Base-by-base conservation (phyloP, 2,113 vertebrate species). In the Accipiter cooperii region DNA sequence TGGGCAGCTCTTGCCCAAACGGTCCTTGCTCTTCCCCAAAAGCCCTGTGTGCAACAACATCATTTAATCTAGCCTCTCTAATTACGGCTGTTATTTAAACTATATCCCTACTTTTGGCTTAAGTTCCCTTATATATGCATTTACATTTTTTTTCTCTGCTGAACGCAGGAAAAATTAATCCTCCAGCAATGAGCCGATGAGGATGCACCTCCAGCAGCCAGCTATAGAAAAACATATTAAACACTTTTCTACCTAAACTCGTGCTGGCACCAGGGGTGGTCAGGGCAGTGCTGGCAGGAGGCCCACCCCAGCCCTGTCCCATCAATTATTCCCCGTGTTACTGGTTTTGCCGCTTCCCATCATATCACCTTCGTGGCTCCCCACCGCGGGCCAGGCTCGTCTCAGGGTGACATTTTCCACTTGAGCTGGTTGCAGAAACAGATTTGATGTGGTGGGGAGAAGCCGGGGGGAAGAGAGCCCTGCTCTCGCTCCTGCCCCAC, bases 371-470 rank as follows among this genome's bases (percentile, higher is more conserved):
- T 61, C 20, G 3, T 5, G 38, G 38, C 60, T 60, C 3, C 42
- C 58, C 16, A 13, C 28, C 4, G 3, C 1, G 14, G 42, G 20
- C 13, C 4, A 1, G n/a, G 42, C 42, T 11, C 2, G 2, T 66
- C 77, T 46, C 9, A 0, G 25, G 28, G 36, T 24, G 2, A 18
- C 3, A 1, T 29, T 51, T 88, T 55, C 76, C 85, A 55, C 61
- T 40, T 4, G 26, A 83, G 66, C 21, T 47, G 63, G 40, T 34
- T 22, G 36, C 49, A 55, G 38, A 46, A 65, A 31, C 1, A 4
- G 40, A 84, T 36, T 9, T 24, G 38, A 13, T 13, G 21, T 6
- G 44, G 20, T 51, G 29, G 66, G 71, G 38, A 75, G 31, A 64
- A 51, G 49, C 16, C 0, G 2, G 4, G 3, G 44, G 12, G 20